Conservation (phyloP, 2,797 vertebrate species). For the Manis pentadactyla region DNA sequence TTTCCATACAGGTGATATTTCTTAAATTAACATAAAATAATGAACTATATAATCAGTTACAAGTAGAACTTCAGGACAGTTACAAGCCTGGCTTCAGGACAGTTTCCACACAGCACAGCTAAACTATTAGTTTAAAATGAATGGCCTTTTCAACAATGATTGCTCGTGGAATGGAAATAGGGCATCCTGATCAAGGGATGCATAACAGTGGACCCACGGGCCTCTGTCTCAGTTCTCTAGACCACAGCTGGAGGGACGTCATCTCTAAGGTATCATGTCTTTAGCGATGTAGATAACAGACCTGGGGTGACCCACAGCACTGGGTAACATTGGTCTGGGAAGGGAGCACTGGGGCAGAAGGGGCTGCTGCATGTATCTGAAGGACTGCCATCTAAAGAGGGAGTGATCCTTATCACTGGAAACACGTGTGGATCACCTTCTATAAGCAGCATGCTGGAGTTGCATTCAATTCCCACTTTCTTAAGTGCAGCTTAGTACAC, state of each 20-base stretch:
- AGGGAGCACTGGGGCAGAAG: neutral
- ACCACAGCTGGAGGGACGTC: too few relatives aligned
- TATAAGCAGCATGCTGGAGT: neutral
- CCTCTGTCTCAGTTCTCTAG: neutral
- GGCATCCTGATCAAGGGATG: neutral
- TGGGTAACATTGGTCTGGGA: neutral
- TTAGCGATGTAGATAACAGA: neutral
- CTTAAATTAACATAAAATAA: neutral
- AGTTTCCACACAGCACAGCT: neutral
- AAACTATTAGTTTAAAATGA: neutral
- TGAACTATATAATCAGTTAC: neutral
- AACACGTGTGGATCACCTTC: neutral
- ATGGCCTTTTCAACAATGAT: neutral
- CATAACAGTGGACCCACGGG: neutral
- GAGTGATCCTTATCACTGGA: fast-evolving
- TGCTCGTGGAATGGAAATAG: neutral
- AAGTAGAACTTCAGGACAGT: neutral
- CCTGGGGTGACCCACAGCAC: neutral
- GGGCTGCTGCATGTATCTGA: neutral
- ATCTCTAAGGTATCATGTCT: neutral
- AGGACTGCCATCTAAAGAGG: neutral
- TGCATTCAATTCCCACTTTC: too few relatives aligned
- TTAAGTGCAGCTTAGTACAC: too few relatives aligned
- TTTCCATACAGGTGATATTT: neutral
- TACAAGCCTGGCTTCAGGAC: neutral